phyloP scores from a whole-genome alignment of 30 jellyfish, hydroid and myxozoan species.

The Aurelia sp. region DNA sequence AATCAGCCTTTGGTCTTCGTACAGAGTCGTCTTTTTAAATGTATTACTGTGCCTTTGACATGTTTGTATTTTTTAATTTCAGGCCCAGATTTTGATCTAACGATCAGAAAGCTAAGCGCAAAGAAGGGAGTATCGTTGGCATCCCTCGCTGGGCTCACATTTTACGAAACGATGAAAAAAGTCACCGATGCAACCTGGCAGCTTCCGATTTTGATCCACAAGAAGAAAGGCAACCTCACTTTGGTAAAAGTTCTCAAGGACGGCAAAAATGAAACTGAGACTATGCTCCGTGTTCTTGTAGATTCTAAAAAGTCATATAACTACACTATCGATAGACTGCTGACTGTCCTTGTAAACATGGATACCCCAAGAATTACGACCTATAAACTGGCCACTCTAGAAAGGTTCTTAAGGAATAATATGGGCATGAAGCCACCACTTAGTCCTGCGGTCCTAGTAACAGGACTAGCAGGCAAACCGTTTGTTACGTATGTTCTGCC shows the following conservation, averaged over 20 bases:
- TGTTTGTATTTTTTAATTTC: not conserved
- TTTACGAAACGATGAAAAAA: conserved; percentile 11
- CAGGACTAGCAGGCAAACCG: no score
- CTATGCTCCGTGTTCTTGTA: not conserved
- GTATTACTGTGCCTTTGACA: not conserved
- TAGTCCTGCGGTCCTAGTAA: no score
- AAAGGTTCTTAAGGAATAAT: not conserved
- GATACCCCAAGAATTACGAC: conserved; percentile 1
- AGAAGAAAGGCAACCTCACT: conserved; percentile 22
- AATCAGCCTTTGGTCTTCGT: no score
- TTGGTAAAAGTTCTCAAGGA: not conserved
- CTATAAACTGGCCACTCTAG: not conserved
- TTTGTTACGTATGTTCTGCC: no score
- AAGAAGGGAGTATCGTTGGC: conserved; percentile 27
- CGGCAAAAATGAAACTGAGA: not conserved
- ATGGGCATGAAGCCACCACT: conserved; percentile 4
- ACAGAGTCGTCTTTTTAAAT: no score
- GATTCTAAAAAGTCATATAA: not conserved
- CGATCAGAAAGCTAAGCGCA: conserved; percentile 7
- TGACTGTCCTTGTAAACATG: not conserved
- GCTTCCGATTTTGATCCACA: conserved; percentile 9
- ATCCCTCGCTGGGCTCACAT: conserved; percentile 13
- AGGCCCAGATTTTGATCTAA: conserved; percentile 39
- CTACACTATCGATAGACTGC: conserved; percentile 13
- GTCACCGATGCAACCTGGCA: conserved; percentile 44